A percentile compares a stretch with the other conserved stretches of the same genome.
phyloP scores from a whole-genome alignment of 2,113 vertebrate species.

The Ia io region DNA sequence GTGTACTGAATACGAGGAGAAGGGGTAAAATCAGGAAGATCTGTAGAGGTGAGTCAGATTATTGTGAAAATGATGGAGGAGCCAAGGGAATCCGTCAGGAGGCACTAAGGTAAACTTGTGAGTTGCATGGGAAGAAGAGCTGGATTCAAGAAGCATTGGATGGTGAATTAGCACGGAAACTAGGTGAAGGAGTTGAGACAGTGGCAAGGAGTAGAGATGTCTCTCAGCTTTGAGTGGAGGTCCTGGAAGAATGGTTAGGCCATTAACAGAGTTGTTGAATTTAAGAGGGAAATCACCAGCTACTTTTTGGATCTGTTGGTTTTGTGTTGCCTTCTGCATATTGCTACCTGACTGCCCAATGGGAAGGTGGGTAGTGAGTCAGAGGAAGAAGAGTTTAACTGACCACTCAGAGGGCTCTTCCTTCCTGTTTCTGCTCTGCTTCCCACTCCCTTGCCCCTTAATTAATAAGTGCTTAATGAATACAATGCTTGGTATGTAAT shows the following conservation, averaged over 20 bases:
- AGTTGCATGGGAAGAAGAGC: background rate
- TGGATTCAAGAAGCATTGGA: background rate
- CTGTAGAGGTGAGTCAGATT: background rate
- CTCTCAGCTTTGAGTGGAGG: background rate
- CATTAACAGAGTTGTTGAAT: background rate
- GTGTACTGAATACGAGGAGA: background rate
- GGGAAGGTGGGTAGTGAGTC: background rate
- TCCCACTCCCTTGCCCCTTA: background rate
- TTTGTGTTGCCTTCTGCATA: background rate
- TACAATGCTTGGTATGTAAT: background rate
- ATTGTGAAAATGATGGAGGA: background rate
- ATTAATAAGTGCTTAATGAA: background rate
- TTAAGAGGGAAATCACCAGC: background rate
- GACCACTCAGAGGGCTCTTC: background rate
- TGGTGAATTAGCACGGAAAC: background rate
- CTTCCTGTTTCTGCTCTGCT: background rate
- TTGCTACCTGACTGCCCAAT: background rate
- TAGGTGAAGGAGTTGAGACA: background rate
- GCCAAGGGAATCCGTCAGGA: background rate
- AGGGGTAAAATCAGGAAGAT: background rate
- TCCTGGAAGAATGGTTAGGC: background rate
- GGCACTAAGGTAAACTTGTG: background rate
- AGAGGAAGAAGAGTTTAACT: background rate
- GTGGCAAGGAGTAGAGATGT: background rate
- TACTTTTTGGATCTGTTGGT: background rate